Evolutionary conservation across 2,888 invertebrate species (phyloP).

Genomic region (Caradrina clavipalpis): DNA sequence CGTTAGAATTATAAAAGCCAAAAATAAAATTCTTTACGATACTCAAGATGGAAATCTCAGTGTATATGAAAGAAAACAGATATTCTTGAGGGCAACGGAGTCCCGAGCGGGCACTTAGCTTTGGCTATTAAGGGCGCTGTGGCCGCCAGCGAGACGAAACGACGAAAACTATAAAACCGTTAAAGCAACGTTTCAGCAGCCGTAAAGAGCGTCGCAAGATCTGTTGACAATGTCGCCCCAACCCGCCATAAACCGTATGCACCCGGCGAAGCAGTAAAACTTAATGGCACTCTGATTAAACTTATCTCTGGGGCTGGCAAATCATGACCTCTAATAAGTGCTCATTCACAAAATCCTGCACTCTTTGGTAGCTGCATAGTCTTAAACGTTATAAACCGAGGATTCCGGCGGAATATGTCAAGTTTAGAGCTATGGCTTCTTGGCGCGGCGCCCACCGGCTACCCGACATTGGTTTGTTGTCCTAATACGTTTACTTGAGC

Average conservation of each 20-base stretch:
- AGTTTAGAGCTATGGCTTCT: conserved; percentile 72
- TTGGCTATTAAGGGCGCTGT: conserved; percentile 87
- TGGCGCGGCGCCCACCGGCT: conserved; percentile 74
- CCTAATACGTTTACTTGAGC: conserved; percentile 73
- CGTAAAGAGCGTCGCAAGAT: conserved; percentile 90
- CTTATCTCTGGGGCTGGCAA: conserved; percentile 84
- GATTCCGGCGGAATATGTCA: conserved; percentile 68
- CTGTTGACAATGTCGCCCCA: conserved; percentile 90
- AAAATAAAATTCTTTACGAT: conserved; percentile 78
- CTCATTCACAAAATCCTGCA: conserved; percentile 70
- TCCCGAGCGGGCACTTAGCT: conserved; percentile 90
- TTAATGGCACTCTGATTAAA: conserved; percentile 90
- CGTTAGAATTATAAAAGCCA: conserved; percentile 55
- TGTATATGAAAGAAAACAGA: conserved; percentile 84
- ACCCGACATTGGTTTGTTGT: conserved; percentile 70
- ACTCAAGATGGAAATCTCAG: conserved; percentile 88
- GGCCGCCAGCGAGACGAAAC: conserved; percentile 89
- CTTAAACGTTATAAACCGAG: conserved; percentile 71
- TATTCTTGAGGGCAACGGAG: conserved; percentile 85
- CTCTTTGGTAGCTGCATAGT: conserved; percentile 69
- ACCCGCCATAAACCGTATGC: conserved; percentile 90
- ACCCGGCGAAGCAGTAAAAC: conserved; percentile 88
- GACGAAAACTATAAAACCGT: conserved; percentile 91
- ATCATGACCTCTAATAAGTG: conserved; percentile 85
- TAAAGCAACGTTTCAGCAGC: conserved; percentile 91